Evolutionary conservation across 2,113 vertebrate genomes (phyloP), one percentile per base, ranked within the genome.

Genomic region (Tachysurus vachellii): DNA sequence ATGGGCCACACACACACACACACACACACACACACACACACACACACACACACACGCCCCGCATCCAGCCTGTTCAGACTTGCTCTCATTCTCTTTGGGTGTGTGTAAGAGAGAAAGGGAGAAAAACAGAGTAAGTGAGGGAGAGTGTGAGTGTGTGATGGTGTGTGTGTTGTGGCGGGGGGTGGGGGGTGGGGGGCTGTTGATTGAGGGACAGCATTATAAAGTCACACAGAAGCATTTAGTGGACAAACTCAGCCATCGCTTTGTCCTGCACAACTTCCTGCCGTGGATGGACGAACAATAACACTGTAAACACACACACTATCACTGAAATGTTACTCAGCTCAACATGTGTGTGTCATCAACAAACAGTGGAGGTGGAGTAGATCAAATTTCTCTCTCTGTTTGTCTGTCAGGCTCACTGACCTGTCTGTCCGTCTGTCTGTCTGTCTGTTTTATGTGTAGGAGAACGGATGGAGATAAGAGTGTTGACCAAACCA

Each of bases 171-270:
- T 7, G 17, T 11, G 66, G 0, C 3, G 11, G 64, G 4, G 64
- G 4, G 64, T 28, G 12, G 26, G 4, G 36, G 50, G 44, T 64
- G 83, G 13, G 42, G 2, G 23, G 16, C 28, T 26, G 44, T 66
- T 36, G 36, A 36, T 47, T 82, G 68, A 80, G 23, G 9, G 79
- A 85, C 7, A 16, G 17, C 4, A 11, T 79, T 79, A 50, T 56
- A 64, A 61, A 76, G 56, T 66, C 47, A 64, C 66, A 54, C 44
- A 79, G n/a, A 79, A 85, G n/a, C 10, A 11, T 66, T 13, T 80
- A 54, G 42, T 79, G 73, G 85, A 80, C 68, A 61, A 36, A 66
- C 85, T 68, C 85, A 19, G 75, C 85, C 85, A 36, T n/a, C 59
- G 9, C 14, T 68, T 86, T 86, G 76, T 80, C 47, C 61, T 66